Evolutionary conservation across 2,797 vertebrate genomes (phyloP).

Genomic region (Phataginus tricuspis): DNA sequence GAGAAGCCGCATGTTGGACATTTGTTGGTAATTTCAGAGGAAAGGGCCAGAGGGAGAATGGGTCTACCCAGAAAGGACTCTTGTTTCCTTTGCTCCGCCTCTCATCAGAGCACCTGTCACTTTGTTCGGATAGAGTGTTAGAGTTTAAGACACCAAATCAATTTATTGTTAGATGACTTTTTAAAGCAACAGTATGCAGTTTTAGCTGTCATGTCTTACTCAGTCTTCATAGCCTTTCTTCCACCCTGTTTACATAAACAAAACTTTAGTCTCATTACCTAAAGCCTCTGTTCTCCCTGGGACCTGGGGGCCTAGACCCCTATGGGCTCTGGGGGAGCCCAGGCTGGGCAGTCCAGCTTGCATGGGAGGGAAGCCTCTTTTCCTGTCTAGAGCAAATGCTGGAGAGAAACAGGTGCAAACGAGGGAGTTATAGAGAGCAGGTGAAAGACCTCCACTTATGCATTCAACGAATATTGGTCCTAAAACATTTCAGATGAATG

Average conservation of each 20-base stretch:
- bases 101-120: rapidly evolving
- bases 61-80: background rate
- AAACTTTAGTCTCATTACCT: background rate
- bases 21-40: background rate
- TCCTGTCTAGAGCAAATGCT: background rate
- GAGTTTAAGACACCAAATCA: background rate
- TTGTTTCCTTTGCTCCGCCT: no score
- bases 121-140: background rate
- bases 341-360: background rate
- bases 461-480: background rate
- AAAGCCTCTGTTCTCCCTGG: background rate
- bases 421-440: background rate
- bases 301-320: background rate
- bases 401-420: background rate
- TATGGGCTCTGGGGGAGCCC: background rate
- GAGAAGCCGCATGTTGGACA: background rate
- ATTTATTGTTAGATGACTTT: background rate
- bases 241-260: background rate
- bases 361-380: background rate
- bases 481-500: background rate
- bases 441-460: background rate
- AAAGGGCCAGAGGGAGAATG: background rate
- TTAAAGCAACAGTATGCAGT: background rate
- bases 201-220: background rate
- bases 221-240: background rate